These are phyloP conservation scores for Anthopleura sola DNA, from an alignment of 64 coral and sea anemone genomes.

Conservation along the genomic window DNA sequence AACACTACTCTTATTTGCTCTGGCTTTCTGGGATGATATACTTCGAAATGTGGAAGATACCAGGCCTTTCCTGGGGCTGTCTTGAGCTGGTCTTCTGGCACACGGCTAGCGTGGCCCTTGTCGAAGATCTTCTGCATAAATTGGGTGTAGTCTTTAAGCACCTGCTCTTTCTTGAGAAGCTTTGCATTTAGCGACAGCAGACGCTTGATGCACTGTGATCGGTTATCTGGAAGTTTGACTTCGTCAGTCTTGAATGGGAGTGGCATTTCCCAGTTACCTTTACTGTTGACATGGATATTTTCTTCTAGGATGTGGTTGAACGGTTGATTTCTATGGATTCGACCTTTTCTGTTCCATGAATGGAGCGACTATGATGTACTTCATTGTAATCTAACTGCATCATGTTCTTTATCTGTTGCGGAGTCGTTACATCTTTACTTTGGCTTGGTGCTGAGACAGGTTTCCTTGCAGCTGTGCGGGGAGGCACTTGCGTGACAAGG, in stretches of 20 bases:
- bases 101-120: constrained; percentile 34
- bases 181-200: constrained; percentile 13
- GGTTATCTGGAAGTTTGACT: constrained; percentile 25
- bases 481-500: not conserved
- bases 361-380: constrained; percentile 26
- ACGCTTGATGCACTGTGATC: constrained; percentile 26
- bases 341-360: not conserved
- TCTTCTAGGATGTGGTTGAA: constrained; percentile 19
- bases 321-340: constrained; percentile 21
- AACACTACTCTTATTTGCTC: constrained; percentile 38
- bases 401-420: constrained; percentile 39
- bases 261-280: constrained; percentile 51
- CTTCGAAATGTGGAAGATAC: constrained; percentile 42
- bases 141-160: constrained; percentile 31
- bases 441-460: not conserved
- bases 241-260: constrained; percentile 39
- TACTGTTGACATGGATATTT: constrained; percentile 29
- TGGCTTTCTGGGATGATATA: constrained; percentile 34
- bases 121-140: constrained; percentile 50
- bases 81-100: constrained; percentile 28
- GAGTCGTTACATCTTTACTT: constrained; percentile 36
- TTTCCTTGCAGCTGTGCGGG: not conserved
- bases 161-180: constrained; percentile 32
- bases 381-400: constrained; percentile 53
- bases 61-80: constrained; percentile 37